Conservation (phyloP, 2,113 vertebrate species). For the Aptenodytes patagonicus region DNA sequence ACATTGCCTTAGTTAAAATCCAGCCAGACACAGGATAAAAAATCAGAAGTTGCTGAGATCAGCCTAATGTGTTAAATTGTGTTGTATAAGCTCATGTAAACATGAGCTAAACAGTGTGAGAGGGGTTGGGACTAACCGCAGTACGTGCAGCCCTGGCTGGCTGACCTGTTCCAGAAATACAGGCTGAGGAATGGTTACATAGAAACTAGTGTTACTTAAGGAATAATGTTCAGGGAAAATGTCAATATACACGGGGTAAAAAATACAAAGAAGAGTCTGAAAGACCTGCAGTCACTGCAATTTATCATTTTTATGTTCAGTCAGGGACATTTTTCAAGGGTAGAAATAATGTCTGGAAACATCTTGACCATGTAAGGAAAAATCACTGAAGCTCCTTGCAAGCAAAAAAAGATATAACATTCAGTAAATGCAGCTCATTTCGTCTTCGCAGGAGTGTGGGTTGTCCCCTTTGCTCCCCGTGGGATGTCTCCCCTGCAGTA, state of each 20-base stretch:
- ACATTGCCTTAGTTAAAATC: neutral
- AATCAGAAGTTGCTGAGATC: neutral
- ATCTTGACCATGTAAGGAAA: neutral
- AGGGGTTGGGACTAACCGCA: neutral
- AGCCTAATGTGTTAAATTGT: neutral
- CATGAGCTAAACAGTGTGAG: too few relatives aligned
- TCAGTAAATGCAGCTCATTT: neutral
- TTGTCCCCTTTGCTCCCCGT: neutral
- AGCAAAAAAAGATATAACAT: neutral
- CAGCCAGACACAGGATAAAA: neutral
- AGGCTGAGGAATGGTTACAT: neutral
- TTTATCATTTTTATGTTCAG: neutral
- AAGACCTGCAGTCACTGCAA: neutral
- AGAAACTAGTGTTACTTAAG: neutral
- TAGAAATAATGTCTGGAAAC: neutral
- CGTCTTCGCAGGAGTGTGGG: neutral
- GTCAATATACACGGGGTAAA: neutral
- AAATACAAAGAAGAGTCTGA: neutral
- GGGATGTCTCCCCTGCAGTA: neutral
- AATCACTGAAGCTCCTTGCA: neutral
- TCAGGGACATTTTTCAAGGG: neutral
- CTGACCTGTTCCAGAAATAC: neutral
- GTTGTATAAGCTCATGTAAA: neutral
- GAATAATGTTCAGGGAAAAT: neutral
- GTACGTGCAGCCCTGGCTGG: neutral